These are phyloP conservation scores for Agrotis ipsilon DNA, from an alignment of 2,888 invertebrate genomes.

Conservation along the genomic window DNA sequence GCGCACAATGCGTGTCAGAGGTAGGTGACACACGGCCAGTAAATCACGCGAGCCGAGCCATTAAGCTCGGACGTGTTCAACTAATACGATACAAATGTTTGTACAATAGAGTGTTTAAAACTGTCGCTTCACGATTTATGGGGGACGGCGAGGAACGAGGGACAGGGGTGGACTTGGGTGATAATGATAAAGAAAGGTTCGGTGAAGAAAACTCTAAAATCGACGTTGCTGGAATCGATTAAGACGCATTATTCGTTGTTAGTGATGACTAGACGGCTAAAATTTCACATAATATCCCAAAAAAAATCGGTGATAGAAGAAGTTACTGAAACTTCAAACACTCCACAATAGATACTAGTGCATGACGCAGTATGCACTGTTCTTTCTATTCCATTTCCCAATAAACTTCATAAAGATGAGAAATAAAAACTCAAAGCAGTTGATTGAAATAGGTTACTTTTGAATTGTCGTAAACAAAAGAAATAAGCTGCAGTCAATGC, in stretches of 20 bases:
- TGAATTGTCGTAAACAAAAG: not conserved
- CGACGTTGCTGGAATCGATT: not conserved
- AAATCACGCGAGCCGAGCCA: constrained; percentile 71
- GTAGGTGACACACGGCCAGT: constrained; percentile 64
- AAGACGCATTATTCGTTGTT: not conserved
- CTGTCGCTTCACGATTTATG: constrained; percentile 75
- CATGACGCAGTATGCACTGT: not conserved
- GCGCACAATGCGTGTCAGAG: constrained; percentile 63
- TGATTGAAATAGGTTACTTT: not conserved
- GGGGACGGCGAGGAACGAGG: constrained; percentile 57
- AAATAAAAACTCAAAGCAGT: too few species aligned
- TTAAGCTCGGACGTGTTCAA: constrained; percentile 59
- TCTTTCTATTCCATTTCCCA: not conserved
- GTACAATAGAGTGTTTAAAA: constrained; percentile 76
- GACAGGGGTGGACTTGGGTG: constrained; percentile 48
- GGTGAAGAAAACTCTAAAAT: not conserved
- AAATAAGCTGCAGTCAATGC: not conserved
- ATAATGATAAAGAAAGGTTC: not conserved
- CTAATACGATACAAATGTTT: constrained; percentile 78
- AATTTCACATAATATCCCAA: not conserved
- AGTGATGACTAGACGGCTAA: not conserved
- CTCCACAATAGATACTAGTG: not conserved
- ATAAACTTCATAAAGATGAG: not conserved
- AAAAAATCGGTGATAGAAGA: too few species aligned
- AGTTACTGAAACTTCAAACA: too few species aligned